Evolutionary conservation across 1,140 invertebrate genomes (phyloP).

Genomic region (Tenebrio molitor): DNA sequence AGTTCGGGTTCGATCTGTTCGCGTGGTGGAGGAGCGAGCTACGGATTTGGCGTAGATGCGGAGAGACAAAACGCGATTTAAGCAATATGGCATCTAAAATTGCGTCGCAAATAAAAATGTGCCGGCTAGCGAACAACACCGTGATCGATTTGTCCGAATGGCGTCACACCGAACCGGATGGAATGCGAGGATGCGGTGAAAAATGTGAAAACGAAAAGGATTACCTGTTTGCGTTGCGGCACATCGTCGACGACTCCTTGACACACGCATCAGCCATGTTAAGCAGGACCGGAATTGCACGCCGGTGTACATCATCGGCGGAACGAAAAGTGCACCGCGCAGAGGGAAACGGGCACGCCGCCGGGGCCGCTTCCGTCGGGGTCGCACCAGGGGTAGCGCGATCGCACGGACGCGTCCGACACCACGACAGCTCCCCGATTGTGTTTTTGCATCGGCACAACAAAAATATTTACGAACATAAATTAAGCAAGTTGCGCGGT

Average conservation of each 20-base stretch:
- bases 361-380: neutral
- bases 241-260: neutral
- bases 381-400: neutral
- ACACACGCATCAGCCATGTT: constrained; percentile 20
- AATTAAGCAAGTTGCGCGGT: constrained; percentile 51
- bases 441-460: constrained; percentile 42
- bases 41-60: neutral
- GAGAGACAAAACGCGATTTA: neutral
- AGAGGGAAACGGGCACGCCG: neutral
- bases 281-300: neutral
- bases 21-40: neutral
- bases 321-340: neutral
- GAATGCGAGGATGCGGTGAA: neutral
- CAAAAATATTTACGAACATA: constrained; percentile 58
- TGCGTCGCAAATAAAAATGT: constrained; percentile 37
- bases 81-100: constrained; percentile 35
- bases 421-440: constrained; percentile 2
- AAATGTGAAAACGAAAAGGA: neutral
- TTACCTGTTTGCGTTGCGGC: constrained; percentile 14
- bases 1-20: neutral
- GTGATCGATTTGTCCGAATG: constrained; percentile 13
- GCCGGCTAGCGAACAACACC: constrained; percentile 6
- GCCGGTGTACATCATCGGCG: neutral
- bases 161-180: neutral
- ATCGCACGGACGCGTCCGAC: neutral